Conservation (phyloP, 2,888 invertebrate genomes). For the Ashinkailepas kermadecensis region DNA sequence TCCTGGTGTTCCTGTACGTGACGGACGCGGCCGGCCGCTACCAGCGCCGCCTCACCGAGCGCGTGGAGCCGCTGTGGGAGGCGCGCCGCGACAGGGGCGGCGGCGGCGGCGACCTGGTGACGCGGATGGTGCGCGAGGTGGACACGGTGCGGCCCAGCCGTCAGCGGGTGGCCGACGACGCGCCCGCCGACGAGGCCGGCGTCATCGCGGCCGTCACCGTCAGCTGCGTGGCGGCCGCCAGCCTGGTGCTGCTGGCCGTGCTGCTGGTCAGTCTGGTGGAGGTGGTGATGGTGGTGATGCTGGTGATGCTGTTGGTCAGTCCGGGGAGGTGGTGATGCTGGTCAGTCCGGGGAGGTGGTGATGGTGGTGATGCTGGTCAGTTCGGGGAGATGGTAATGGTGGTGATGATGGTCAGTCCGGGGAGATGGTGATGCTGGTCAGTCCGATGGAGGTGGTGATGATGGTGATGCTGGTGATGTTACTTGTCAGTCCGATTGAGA, state of each 20-base stretch:
- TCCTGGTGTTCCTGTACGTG: constrained; percentile 36
- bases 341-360: constrained; percentile 47
- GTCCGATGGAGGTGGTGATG: constrained; percentile 49
- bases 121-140: constrained; percentile 34
- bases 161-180: constrained; percentile 30
- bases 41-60: constrained; percentile 37
- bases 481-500: too few relatives aligned
- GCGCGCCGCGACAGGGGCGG: constrained; percentile 26
- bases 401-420: not conserved
- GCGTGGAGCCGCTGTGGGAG: constrained; percentile 36
- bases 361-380: not conserved
- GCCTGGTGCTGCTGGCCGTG: constrained; percentile 65
- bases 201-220: constrained; percentile 74
- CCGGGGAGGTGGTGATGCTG: constrained; percentile 53
- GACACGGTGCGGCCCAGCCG: constrained; percentile 35
- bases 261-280: constrained; percentile 55
- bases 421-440: not conserved
- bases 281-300: constrained; percentile 62
- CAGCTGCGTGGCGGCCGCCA: constrained; percentile 69
- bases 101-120: constrained; percentile 17
- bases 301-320: constrained; percentile 69
- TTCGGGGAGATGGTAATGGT: not conserved
- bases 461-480: too few relatives aligned
- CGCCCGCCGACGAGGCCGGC: constrained; percentile 47
- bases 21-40: constrained; percentile 36